Base-by-base conservation (phyloP, 2,797 vertebrate species). In the Halcyon leucocephala region DNA sequence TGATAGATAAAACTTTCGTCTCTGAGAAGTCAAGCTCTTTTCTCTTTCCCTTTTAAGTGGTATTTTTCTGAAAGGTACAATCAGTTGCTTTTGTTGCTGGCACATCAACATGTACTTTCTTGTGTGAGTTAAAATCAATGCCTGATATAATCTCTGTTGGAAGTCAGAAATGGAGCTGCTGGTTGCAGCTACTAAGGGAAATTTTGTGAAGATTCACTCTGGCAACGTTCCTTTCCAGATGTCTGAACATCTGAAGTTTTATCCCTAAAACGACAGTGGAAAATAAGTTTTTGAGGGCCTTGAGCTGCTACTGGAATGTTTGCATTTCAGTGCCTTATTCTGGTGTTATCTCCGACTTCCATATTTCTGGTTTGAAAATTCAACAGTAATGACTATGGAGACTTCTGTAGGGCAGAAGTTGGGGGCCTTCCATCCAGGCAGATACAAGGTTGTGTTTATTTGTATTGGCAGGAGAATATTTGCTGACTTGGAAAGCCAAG, bases 1-100 rank as follows among this genome's bases (percentile, higher is more conserved):
- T 46, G 96, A 87, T 78, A 57, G 92, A 91, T 95, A 81, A 42
- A 94, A 64, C 95, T 95, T 94, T n/a, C 5, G 10, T 33, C 70
- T 89, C 18, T 8, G 82, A 74, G 91, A 86, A 81, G 81, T 39
- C 35, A 3, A 87, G 48, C 70, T 92, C 88, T 94, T 71, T 92
- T 90, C 82, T 94, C 87, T 95, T 89, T 84, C 69, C 64, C 58
- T 96, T 96, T 93, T 82, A 86, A 95, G 90, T 79, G 83, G 83
- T 61, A 28, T 92, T 84, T 82, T 85, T 90, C 12, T 85, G 92
- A 94, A 95, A 93, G 91, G 76, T 92, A 92, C 92, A 94, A 96
- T 93, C 95, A 93, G 93, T 62, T 91, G 94, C 96, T 96, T 97
- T 97, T 97, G 95, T 97, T 92, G 80, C 86, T 86, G 74, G 88